Base-by-base conservation (phyloP, 2,888 invertebrate species). In the Eristalinus aeneus region DNA sequence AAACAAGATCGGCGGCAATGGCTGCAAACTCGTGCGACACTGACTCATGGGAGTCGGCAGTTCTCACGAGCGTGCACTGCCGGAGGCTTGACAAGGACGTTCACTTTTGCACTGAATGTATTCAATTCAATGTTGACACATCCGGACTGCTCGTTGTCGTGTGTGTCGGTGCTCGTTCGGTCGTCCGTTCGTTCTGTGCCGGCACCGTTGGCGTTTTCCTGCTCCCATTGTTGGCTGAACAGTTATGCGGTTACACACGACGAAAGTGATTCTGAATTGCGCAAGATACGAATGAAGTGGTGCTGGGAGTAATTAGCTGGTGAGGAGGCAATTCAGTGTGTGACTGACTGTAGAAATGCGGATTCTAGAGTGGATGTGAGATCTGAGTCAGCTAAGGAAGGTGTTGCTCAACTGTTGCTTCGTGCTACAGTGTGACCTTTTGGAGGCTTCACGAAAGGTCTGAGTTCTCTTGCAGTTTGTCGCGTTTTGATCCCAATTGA, bases 81-180 rank as follows among this genome's bases (percentile, higher is more conserved):
- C 81, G 63, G 69, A 69, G 69, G 82, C 74, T 46, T 71, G 86
- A 69, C 86, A 86, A 86, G 86, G 86, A 86, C 86, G 86, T 86
- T 86, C 65, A 86, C 86, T 86, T 82, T 78, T 76, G 27, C 68
- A 16, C 8, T 16, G 16, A 46, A 46, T 16, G 46, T 16, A 46
- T 46, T 46, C 46, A 46, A 46, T 46, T 46, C 46, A 46, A 16
- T 46, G 46, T 46, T 46, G 46, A 46, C 46, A 46, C 46, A 46
- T 46, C 46, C 46, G 46, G 46, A 46, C 16, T 6, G 4, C 2
- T n/a, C n/a, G 36, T 36, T 36, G 36, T 36, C 12, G 4, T n/a
- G n/a, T 39, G n/a, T n/a, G n/a, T n/a, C n/a, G n/a, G n/a, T 61
- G 16, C 2, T 27, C 27, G 27, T 27, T 27, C 27, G 5, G 27